A percentile compares a stretch with the other conserved stretches of the same genome.
Evolutionary conservation across 2,797 vertebrate species (phyloP).

Genomic region (Sebastes hubbsi): DNA sequence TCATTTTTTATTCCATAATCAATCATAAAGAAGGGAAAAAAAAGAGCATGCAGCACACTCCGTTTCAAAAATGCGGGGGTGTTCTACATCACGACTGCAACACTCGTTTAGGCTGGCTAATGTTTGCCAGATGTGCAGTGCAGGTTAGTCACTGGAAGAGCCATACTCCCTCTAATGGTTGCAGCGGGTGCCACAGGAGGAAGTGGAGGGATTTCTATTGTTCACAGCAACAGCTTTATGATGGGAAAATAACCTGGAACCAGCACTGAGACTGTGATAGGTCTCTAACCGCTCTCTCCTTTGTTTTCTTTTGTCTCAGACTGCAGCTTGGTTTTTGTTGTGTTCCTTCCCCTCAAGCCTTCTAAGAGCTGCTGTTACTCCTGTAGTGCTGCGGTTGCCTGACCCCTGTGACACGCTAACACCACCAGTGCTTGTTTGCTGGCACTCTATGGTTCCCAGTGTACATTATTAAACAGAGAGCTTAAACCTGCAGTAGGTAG

Average conservation of each 20-base stretch:
- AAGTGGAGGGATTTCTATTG: slow-evolving; percentile 55
- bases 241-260: slow-evolving; percentile 56
- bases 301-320: slow-evolving; percentile 24
- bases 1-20: slow-evolving; percentile 64
- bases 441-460: neutral
- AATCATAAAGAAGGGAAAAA: slow-evolving; percentile 42
- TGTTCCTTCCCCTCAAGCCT: slow-evolving; percentile 1
- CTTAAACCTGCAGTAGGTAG: neutral
- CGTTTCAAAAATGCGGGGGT: slow-evolving; percentile 74
- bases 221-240: slow-evolving; percentile 59
- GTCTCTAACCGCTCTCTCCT: slow-evolving; percentile 26
- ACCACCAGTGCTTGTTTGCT: slow-evolving; percentile 32
- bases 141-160: slow-evolving; percentile 62
- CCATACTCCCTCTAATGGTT: slow-evolving; percentile 71
- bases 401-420: neutral
- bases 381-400: slow-evolving; percentile 12
- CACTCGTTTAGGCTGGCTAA: slow-evolving; percentile 73
- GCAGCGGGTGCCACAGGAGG: slow-evolving; percentile 36
- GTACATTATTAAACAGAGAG: slow-evolving; percentile 34
- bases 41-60: slow-evolving; percentile 43
- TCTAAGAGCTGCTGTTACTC: slow-evolving; percentile 21
- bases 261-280: slow-evolving; percentile 19
- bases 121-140: slow-evolving; percentile 80
- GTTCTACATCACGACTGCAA: slow-evolving; percentile 76
- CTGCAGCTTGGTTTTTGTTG: slow-evolving; percentile 27